These are phyloP conservation scores for Bombus soroeensis DNA, from an alignment of 1,140 invertebrate genomes.

Conservation along the genomic window DNA sequence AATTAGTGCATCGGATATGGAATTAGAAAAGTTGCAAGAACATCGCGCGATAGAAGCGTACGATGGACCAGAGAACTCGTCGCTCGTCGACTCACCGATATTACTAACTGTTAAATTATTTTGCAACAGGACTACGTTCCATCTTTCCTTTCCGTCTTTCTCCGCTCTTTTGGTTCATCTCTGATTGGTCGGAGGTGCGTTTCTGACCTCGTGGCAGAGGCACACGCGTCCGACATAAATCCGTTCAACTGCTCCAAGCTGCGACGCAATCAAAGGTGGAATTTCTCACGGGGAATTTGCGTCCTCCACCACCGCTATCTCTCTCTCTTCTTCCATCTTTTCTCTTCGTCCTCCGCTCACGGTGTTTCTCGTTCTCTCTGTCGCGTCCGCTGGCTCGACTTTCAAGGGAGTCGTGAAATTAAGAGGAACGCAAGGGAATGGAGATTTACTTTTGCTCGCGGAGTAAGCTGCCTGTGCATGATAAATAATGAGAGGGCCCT, in stretches of 20 bases:
- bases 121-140: too few species aligned
- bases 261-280: conserved; percentile 42
- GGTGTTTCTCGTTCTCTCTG: background rate
- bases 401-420: conserved; percentile 46
- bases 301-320: background rate
- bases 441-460: conserved; percentile 57
- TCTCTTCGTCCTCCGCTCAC: background rate
- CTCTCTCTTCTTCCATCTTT: background rate
- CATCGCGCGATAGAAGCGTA: too few species aligned
- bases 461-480: conserved; percentile 21
- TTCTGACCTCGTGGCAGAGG: background rate
- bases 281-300: conserved; percentile 50
- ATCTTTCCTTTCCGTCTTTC: background rate
- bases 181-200: background rate
- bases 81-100: too few species aligned
- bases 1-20: too few species aligned
- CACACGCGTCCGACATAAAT: conserved; percentile 31
- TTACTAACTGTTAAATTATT: too few species aligned
- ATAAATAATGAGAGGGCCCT: conserved; percentile 36
- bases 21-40: too few species aligned
- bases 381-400: background rate
- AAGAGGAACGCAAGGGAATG: conserved; percentile 32
- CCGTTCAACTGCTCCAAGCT: background rate
- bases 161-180: background rate
- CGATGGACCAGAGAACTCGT: too few species aligned